These are phyloP conservation scores for Hormiphora californensis DNA, from an alignment of 37 sponge, comb jelly and placozoan genomes.

Conservation along the genomic window DNA sequence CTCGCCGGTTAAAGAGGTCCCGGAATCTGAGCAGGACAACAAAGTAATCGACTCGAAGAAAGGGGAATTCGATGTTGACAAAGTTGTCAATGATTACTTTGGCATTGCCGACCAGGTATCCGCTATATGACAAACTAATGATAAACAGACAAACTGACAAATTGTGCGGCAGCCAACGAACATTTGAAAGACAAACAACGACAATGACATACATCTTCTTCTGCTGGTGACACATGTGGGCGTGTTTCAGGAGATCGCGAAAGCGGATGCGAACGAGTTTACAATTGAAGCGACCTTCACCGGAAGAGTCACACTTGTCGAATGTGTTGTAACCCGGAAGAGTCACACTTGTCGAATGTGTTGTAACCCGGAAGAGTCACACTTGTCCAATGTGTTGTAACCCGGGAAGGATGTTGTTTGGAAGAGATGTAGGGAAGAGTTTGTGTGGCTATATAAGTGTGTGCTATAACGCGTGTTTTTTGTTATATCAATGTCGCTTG, in stretches of 20 bases:
- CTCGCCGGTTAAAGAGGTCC: too few relatives aligned
- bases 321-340: slow-evolving; percentile 13
- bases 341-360: neutral
- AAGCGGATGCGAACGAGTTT: slow-evolving; percentile 47
- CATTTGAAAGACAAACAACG: neutral
- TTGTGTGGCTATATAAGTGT: too few relatives aligned
- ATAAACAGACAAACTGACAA: too few relatives aligned
- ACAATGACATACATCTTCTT: neutral
- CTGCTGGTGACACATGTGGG: too few relatives aligned
- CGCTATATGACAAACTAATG: too few relatives aligned
- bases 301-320: slow-evolving; percentile 20
- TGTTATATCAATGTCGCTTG: too few relatives aligned
- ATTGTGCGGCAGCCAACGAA: neutral
- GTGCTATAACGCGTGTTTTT: too few relatives aligned
- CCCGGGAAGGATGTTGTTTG: neutral
- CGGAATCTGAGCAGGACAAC: neutral
- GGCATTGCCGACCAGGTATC: too few relatives aligned
- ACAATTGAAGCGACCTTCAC: neutral
- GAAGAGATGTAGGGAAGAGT: too few relatives aligned
- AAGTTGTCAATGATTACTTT: too few relatives aligned
- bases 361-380: neutral
- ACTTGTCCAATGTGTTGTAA: slow-evolving; percentile 22
- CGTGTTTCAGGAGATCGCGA: neutral
- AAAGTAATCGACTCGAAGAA: too few relatives aligned
- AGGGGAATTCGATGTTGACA: too few relatives aligned